Evolutionary conservation across 1,140 invertebrate species (phyloP), one percentile per base, ranked within the genome.

Genomic region (Conus betulinus): DNA sequence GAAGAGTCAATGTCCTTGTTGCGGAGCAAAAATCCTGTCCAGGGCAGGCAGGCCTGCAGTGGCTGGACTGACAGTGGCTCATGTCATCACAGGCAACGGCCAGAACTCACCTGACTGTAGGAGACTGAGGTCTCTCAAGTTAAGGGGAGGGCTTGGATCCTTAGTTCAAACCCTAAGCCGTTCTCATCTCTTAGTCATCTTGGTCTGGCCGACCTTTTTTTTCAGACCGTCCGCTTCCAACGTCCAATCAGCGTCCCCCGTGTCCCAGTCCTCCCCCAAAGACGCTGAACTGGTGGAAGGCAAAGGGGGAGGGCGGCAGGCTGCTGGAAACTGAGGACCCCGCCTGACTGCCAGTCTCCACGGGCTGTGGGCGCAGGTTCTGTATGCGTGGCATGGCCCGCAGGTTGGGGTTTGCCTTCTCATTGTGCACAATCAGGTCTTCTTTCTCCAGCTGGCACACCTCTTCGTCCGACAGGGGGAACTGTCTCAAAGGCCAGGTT

Each of bases 401-500:
- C 13, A 23, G 11, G 11, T 76, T 87, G 89, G 90, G 86, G 67
- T 84, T 71, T 89, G 82, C 71, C 88, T 74, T 88, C 88, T 86
- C 76, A 88, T 60, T 87, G 90, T 82, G 84, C 86, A 20, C 13
- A 6, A n/a, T n/a, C 17, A 13, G 17, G 84, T 83, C 90, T 71
- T 55, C 97, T 83, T 87, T 78, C 25, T 71, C 84, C 67, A 57
- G 85, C 57, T 78, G 87, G 88, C 71, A 76, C 81, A 82, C 78
- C 89, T 96, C 96, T 55, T 97, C 96, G 71, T 98, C 97, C 2
- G 95, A 92, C 51, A 98, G 94, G 8, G 98, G 98, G 95, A 98
- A 98, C 84, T 94, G 94, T 90, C 97, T 96, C 11, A 96, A 96
- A 25, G 97, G 97, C 94, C 97, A 98, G 25, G 97, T 97, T 89